Evolutionary conservation across 2,888 invertebrate species (phyloP).

Genomic region (Calliopum simillimum): DNA sequence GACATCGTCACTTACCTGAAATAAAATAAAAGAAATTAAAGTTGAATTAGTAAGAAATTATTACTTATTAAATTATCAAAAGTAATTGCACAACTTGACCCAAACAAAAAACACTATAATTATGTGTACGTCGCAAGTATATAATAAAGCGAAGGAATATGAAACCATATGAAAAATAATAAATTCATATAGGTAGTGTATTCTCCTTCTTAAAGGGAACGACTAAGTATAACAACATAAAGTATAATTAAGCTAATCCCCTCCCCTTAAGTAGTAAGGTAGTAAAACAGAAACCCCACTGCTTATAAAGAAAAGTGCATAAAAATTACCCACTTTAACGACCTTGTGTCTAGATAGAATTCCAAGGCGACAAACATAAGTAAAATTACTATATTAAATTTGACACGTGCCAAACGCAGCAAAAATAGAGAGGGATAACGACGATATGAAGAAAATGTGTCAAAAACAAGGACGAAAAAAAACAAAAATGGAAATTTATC

Average conservation of each 20-base stretch:
- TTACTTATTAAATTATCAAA: no score
- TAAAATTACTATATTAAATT: slow-evolving; percentile 35
- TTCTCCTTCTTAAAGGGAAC: not conserved
- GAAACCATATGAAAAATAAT: not conserved
- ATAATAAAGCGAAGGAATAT: no score
- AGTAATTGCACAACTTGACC: no score
- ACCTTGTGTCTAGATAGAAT: slow-evolving; percentile 13
- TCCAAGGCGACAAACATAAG: slow-evolving; percentile 9
- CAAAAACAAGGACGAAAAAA: not conserved
- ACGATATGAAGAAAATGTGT: not conserved
- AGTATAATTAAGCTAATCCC: slow-evolving; percentile 9
- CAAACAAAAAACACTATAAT: no score
- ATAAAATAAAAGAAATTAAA: slow-evolving; percentile 38
- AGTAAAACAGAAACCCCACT: not conserved
- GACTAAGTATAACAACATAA: not conserved
- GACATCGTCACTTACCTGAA: slow-evolving; percentile 63
- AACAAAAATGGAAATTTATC: slow-evolving; percentile 13
- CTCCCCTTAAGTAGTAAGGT: not conserved
- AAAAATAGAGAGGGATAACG: not conserved
- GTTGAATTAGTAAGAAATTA: not conserved
- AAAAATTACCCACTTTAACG: slow-evolving; percentile 11
- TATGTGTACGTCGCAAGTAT: no score
- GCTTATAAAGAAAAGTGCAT: not conserved
- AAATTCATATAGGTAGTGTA: not conserved
- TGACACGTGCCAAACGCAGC: slow-evolving; percentile 40